These are phyloP conservation scores for Tragelaphus imberbis DNA, from an alignment of 2,113 vertebrate species.

Conservation along the genomic window DNA sequence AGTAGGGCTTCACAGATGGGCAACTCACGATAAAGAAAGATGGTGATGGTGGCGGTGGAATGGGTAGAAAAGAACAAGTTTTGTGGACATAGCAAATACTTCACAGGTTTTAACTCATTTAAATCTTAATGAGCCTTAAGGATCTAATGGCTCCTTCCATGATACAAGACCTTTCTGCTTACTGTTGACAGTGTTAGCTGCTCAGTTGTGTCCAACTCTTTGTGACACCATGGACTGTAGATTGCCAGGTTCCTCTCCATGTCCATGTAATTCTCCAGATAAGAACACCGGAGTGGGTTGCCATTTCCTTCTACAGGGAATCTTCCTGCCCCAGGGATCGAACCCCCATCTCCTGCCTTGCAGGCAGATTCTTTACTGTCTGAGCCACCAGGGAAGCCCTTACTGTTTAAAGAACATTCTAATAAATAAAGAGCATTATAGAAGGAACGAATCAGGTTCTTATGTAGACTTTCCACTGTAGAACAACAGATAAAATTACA, in stretches of 20 bases:
- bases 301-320: not conserved
- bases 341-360: not conserved
- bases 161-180: not conserved
- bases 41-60: not conserved
- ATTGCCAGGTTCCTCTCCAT: not conserved
- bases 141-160: not conserved
- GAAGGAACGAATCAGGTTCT: not conserved
- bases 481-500: not conserved
- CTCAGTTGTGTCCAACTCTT: not conserved
- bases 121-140: not conserved
- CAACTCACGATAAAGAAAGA: not conserved
- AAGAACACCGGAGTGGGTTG: not conserved
- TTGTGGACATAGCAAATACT: not conserved
- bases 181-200: not conserved
- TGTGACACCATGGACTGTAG: not conserved
- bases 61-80: not conserved
- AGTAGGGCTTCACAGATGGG: not conserved
- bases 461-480: not conserved
- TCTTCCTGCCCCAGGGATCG: not conserved
- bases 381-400: not conserved
- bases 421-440: not conserved
- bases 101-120: not conserved
- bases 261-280: not conserved
- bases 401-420: not conserved
- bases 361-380: not conserved